phyloP scores from a whole-genome alignment of 1,140 invertebrate species.

The Drosophila pandora region DNA sequence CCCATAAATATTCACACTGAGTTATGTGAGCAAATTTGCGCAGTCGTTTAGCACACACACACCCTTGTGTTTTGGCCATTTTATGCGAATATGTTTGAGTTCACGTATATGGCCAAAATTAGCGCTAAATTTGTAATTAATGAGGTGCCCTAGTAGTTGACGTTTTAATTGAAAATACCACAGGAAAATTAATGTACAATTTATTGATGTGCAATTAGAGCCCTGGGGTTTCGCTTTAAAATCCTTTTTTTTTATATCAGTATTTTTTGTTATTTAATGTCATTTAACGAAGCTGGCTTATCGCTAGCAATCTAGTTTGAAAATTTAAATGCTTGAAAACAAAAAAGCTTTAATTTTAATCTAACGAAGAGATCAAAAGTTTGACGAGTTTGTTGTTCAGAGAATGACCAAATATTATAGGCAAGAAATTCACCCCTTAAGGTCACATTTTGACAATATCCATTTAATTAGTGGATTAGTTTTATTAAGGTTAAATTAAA shows the following conservation, averaged over 20 bases:
- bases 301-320: slow-evolving; percentile 11
- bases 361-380: slow-evolving; percentile 21
- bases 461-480: neutral
- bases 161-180: slow-evolving; percentile 72
- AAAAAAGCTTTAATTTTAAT: slow-evolving; percentile 42
- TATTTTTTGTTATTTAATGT: neutral
- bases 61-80: slow-evolving; percentile 23
- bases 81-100: slow-evolving; percentile 14
- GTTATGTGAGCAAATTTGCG: slow-evolving; percentile 63
- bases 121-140: slow-evolving; percentile 72
- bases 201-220: slow-evolving; percentile 64
- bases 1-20: slow-evolving; percentile 73
- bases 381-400: slow-evolving; percentile 29
- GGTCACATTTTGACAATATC: slow-evolving; percentile 25
- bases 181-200: slow-evolving; percentile 47
- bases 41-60: slow-evolving; percentile 44
- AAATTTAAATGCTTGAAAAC: slow-evolving; percentile 30
- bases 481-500: slow-evolving; percentile 21
- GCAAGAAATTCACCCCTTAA: slow-evolving; percentile 12
- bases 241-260: slow-evolving; percentile 1
- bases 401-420: slow-evolving; percentile 2
- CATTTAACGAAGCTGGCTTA: slow-evolving; percentile 9
- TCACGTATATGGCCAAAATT: slow-evolving; percentile 53
- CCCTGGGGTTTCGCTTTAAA: slow-evolving; percentile 20
- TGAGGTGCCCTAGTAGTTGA: slow-evolving; percentile 62